Conservation (phyloP, 2,113 vertebrate genomes). For the Naja naja region DNA sequence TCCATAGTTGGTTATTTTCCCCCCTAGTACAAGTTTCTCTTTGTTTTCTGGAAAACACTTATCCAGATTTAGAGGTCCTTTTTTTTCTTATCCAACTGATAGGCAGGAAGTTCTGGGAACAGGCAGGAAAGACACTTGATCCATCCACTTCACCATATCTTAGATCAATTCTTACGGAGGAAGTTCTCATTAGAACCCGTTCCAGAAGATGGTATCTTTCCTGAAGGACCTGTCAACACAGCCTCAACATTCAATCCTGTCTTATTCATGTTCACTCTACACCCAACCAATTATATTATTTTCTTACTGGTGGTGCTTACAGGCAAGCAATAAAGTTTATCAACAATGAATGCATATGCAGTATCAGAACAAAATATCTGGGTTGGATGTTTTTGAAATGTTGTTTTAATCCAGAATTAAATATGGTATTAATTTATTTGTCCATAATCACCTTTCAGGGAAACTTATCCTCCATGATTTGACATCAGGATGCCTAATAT, state of each 20-base stretch:
- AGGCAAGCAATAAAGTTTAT: not conserved
- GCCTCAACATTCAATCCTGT: not conserved
- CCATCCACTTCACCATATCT: not conserved
- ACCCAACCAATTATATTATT: not conserved
- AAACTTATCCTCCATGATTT: not conserved
- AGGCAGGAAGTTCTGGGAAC: not conserved
- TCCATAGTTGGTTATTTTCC: not conserved
- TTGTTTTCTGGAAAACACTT: not conserved
- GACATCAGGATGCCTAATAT: not conserved
- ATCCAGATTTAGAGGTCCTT: not conserved
- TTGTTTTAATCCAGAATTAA: not conserved
- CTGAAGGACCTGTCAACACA: not conserved
- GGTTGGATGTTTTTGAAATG: not conserved
- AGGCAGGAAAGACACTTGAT: not conserved
- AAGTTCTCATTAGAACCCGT: slow-evolving; percentile 9
- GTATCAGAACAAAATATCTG: not conserved
- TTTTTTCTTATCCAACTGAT: not conserved
- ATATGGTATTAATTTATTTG: not conserved
- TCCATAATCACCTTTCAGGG: not conserved
- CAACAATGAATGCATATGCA: not conserved
- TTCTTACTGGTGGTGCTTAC: not conserved
- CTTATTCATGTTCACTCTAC: not conserved
- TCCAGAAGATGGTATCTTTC: not conserved
- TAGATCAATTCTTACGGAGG: not conserved
- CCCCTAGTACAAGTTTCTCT: not conserved